A percentile compares a stretch with the other conserved stretches of the same genome.
Evolutionary conservation across 2,113 vertebrate genomes (phyloP).

Genomic region (Oryzias woworae): DNA sequence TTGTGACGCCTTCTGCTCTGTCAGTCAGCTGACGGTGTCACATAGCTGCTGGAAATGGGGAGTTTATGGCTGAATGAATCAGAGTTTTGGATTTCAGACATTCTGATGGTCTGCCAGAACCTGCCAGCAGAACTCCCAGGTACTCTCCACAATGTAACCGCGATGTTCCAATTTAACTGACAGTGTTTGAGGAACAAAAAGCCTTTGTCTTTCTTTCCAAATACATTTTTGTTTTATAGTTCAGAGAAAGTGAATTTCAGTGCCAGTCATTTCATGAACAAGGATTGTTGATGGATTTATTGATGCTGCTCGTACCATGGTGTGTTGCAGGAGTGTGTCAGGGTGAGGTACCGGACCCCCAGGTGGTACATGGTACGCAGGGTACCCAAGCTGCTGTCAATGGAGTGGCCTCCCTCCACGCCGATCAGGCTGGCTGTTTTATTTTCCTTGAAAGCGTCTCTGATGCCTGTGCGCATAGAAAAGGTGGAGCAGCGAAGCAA

Average conservation of each 20-base stretch:
- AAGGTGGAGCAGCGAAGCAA: not conserved
- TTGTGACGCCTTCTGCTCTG: too few species aligned
- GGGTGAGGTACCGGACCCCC: conserved; percentile 91
- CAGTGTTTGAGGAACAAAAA: too few species aligned
- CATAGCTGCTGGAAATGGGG: too few species aligned
- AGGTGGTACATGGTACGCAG: conserved; percentile 86
- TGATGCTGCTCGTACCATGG: conserved; percentile 82
- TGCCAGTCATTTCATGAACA: too few species aligned
- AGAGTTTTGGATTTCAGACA: not conserved
- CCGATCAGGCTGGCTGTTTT: conserved; percentile 91
- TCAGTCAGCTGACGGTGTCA: too few species aligned
- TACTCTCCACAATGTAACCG: conserved; percentile 17
- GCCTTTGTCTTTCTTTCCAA: too few species aligned
- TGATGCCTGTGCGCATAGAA: conserved; percentile 74
- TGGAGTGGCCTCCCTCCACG: conserved; percentile 91
- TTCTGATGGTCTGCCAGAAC: conserved; percentile 15
- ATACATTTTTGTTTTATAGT: too few species aligned
- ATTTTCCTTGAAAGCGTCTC: conserved; percentile 64
- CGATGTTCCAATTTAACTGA: too few species aligned
- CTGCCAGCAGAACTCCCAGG: conserved; percentile 40
- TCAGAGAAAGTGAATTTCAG: too few species aligned
- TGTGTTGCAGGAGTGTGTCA: conserved; percentile 94
- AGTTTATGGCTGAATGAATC: too few species aligned
- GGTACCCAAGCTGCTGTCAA: conserved; percentile 90
- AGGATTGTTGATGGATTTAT: too few species aligned